Conservation (phyloP, 2,888 invertebrate species). For the Philereme vetulata region DNA sequence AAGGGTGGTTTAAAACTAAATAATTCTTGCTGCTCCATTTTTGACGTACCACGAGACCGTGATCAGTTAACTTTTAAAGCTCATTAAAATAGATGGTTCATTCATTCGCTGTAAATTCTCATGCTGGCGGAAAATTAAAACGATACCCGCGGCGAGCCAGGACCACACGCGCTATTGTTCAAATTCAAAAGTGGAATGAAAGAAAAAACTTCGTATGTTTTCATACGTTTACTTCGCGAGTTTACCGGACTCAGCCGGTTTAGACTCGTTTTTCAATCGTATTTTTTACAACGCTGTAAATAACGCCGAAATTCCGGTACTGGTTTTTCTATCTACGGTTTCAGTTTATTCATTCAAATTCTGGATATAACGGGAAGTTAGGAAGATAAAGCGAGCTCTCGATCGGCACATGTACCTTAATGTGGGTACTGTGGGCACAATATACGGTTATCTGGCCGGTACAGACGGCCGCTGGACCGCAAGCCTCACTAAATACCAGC, state of each 20-base stretch:
- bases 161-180: constrained; percentile 52
- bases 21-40: constrained; percentile 34
- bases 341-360: constrained; percentile 36
- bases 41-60: constrained; percentile 48
- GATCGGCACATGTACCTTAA: constrained; percentile 50
- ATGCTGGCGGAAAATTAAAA: constrained; percentile 82
- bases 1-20: constrained; percentile 16
- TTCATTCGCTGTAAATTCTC: constrained; percentile 76
- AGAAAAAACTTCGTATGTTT: constrained; percentile 65
- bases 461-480: constrained; percentile 66
- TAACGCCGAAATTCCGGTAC: constrained; percentile 34
- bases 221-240: constrained; percentile 63
- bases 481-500: constrained; percentile 67
- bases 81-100: constrained; percentile 83
- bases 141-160: constrained; percentile 69
- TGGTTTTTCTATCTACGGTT: constrained; percentile 42
- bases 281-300: constrained; percentile 33
- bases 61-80: constrained; percentile 81
- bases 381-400: constrained; percentile 53
- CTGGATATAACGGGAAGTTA: constrained; percentile 26
- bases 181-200: constrained; percentile 64
- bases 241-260: constrained; percentile 58
- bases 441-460: constrained; percentile 63
- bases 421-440: constrained; percentile 46
- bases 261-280: constrained; percentile 42